Conservation (phyloP, 2,797 vertebrate species). For the Mus minutoides region DNA sequence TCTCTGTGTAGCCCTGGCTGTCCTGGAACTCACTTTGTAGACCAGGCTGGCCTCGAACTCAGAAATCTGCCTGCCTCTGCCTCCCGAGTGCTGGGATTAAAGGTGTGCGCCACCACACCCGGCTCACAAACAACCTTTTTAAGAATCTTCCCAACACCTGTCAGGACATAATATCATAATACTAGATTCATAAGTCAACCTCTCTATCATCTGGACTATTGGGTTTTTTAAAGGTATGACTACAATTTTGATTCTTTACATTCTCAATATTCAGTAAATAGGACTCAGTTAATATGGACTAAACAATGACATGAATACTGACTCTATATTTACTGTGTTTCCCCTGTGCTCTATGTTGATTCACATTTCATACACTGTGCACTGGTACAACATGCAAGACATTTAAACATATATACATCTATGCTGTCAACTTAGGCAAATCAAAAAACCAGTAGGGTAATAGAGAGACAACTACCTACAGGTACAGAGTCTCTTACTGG, state of each 20-base stretch:
- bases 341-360: background rate
- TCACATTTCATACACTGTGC: slow-evolving; percentile 12
- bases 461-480: background rate
- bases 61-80: too few species aligned
- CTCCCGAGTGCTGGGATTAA: too few species aligned
- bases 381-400: background rate
- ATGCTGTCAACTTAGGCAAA: background rate
- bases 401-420: slow-evolving; percentile 32
- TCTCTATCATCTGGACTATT: background rate
- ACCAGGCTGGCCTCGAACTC: too few species aligned
- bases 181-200: background rate
- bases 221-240: background rate
- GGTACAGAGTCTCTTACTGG: background rate
- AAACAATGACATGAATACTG: slow-evolving; percentile 15
- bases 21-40: too few species aligned
- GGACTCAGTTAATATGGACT: slow-evolving; percentile 38
- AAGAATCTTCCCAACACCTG: background rate
- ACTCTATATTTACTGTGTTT: background rate
- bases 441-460: slow-evolving; percentile 17
- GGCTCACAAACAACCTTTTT: too few species aligned
- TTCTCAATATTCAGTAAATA: background rate
- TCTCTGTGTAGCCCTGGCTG: too few species aligned
- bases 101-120: too few species aligned
- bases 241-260: slow-evolving; percentile 20
- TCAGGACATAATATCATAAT: background rate